phyloP scores from a whole-genome alignment of 1,140 invertebrate species.

The Trachelipus rathkii region DNA sequence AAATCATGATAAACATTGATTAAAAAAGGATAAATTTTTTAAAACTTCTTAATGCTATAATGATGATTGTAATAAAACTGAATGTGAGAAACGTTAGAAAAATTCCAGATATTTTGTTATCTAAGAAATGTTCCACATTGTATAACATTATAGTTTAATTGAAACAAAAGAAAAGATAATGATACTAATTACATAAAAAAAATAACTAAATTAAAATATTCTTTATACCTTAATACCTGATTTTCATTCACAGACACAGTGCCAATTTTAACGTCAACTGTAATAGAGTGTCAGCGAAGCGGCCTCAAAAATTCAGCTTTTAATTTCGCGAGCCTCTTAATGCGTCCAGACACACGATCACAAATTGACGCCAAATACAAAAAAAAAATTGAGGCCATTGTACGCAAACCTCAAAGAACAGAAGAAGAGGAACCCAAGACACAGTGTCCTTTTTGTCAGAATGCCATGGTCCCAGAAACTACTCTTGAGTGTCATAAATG shows the following conservation, averaged over 20 bases:
- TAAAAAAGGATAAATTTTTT: no score
- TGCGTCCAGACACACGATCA: conserved; percentile 85
- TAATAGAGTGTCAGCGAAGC: conserved; percentile 92
- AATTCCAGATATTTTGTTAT: no score
- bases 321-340: conserved; percentile 82
- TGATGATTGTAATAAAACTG: no score
- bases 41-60: no score
- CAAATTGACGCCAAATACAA: conserved; percentile 84
- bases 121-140: no score
- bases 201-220: no score
- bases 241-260: conserved; percentile 73
- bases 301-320: conserved; percentile 84
- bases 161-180: no score
- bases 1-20: no score
- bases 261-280: conserved; percentile 92
- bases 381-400: conserved; percentile 91
- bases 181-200: no score
- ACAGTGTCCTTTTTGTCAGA: conserved; percentile 80
- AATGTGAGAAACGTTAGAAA: no score
- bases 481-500: conserved; percentile 78
- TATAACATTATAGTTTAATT: no score
- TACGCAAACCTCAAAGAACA: conserved; percentile 68
- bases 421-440: conserved; percentile 54
- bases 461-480: conserved; percentile 63
- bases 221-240: background rate